These are phyloP conservation scores for Carassius auratus DNA, from an alignment of 2,113 vertebrate species.

Conservation along the genomic window DNA sequence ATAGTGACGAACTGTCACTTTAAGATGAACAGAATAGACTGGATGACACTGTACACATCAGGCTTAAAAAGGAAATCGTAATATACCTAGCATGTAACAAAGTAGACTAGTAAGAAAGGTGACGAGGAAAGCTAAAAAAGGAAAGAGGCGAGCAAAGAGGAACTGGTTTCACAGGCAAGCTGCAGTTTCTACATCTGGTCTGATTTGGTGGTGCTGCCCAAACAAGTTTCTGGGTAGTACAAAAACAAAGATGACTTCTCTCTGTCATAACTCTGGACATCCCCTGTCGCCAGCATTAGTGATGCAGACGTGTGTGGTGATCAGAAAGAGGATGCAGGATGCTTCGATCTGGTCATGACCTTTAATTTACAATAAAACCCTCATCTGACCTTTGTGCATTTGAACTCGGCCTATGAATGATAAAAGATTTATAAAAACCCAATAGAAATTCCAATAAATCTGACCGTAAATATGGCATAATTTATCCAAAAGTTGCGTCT, in stretches of 20 bases:
- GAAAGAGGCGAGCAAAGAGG: not conserved
- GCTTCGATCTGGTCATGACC: constrained; percentile 32
- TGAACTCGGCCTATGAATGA: constrained; percentile 10
- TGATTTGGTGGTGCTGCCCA: constrained; percentile 31
- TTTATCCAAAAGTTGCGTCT: not conserved
- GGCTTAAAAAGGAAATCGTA: not conserved
- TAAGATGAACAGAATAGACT: not conserved
- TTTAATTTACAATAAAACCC: constrained; percentile 36
- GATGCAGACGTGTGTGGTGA: constrained; percentile 12
- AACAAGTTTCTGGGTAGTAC: constrained; percentile 47
- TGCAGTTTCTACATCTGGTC: constrained; percentile 1
- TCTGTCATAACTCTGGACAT: constrained; percentile 13
- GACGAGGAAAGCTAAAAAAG: constrained; percentile 10
- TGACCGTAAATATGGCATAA: constrained; percentile 9
- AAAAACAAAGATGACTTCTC: constrained; percentile 4
- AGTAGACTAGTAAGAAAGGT: not conserved
- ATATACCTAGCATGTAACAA: not conserved
- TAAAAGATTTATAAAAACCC: constrained; percentile 12
- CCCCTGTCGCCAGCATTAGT: constrained; percentile 24
- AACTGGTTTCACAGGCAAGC: constrained; percentile 16
- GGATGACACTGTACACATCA: not conserved
- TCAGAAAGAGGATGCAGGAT: constrained; percentile 41
- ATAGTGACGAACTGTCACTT: not conserved
- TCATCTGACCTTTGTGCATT: constrained; percentile 28
- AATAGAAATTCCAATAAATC: not conserved